A percentile compares a stretch with the other conserved stretches of the same genome.
Evolutionary conservation across 2,113 vertebrate genomes (phyloP).

Genomic region (Ascaphus truei): DNA sequence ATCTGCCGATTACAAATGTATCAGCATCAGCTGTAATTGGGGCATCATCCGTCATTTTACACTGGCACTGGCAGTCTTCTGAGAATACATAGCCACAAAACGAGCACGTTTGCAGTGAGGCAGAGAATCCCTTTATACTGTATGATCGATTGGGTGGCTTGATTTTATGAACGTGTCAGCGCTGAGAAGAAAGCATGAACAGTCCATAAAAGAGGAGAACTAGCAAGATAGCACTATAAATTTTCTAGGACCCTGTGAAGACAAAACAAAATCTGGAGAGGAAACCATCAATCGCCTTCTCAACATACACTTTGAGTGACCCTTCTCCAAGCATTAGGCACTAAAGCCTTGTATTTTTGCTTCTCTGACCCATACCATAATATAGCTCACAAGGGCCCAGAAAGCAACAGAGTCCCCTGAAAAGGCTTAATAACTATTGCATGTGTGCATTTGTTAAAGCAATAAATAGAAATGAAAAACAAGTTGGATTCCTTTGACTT

Average conservation of each 20-base stretch:
- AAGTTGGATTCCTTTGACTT: too few relatives aligned
- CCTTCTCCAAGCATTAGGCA: conserved; percentile 28
- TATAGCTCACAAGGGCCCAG: not conserved
- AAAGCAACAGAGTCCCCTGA: not conserved
- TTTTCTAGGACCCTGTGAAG: conserved; percentile 36
- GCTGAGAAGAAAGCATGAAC: conserved; percentile 37
- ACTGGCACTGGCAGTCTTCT: too few relatives aligned
- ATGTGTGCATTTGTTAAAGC: not conserved
- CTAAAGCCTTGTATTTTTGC: not conserved
- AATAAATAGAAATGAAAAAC: too few relatives aligned
- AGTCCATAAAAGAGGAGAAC: conserved; percentile 55
- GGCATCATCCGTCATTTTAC: too few relatives aligned
- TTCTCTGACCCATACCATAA: not conserved
- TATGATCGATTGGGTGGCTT: not conserved
- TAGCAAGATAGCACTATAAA: conserved; percentile 57
- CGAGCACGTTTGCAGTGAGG: not conserved
- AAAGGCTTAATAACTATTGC: not conserved
- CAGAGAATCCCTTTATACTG: not conserved
- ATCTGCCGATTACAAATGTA: too few relatives aligned
- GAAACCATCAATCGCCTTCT: conserved; percentile 15
- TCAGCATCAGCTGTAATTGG: too few relatives aligned
- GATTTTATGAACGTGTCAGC: not conserved
- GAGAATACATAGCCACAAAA: too few relatives aligned
- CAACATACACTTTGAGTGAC: conserved; percentile 28
- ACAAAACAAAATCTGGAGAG: not conserved